phyloP scores from a whole-genome alignment of 1,140 invertebrate species.

The Aphaenogaster ashmeadi region DNA sequence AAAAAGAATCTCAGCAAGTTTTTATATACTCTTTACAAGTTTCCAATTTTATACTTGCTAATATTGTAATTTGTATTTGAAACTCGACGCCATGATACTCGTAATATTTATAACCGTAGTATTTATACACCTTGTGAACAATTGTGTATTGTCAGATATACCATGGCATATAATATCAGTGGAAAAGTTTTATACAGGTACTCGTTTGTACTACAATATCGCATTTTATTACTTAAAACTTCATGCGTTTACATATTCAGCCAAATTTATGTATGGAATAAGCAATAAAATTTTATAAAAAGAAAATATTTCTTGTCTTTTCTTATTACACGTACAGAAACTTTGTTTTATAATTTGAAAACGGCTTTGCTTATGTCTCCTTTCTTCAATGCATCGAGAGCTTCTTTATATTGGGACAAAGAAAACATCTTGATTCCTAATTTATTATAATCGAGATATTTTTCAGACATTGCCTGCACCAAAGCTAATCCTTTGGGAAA shows the following conservation, averaged over 20 bases:
- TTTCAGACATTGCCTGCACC: slow-evolving; percentile 89
- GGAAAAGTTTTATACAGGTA: slow-evolving; percentile 23
- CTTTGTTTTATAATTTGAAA: slow-evolving; percentile 87
- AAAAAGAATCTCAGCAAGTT: slow-evolving; percentile 49
- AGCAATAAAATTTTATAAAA: slow-evolving; percentile 48
- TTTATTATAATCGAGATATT: slow-evolving; percentile 89
- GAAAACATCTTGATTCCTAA: slow-evolving; percentile 89
- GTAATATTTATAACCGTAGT: slow-evolving; percentile 31
- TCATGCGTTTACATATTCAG: neutral
- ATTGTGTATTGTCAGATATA: slow-evolving; percentile 4
- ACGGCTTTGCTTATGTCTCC: slow-evolving; percentile 90
- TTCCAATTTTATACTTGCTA: slow-evolving; percentile 79
- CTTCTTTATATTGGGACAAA: slow-evolving; percentile 88
- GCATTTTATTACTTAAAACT: slow-evolving; percentile 31
- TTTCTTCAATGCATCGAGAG: slow-evolving; percentile 88
- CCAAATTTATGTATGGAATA: slow-evolving; percentile 12
- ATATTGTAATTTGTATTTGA: slow-evolving; percentile 72
- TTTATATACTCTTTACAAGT: slow-evolving; percentile 78
- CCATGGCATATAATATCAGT: neutral
- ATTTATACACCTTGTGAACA: slow-evolving; percentile 24
- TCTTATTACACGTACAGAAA: neutral
- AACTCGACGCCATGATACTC: slow-evolving; percentile 46
- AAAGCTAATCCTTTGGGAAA: slow-evolving; percentile 89
- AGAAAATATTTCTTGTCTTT: neutral
- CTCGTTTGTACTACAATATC: neutral